A percentile compares a stretch with the other conserved stretches of the same genome.
Evolutionary conservation across 2,113 vertebrate species (phyloP).

Genomic region (Romanogobio albipinnatus): DNA sequence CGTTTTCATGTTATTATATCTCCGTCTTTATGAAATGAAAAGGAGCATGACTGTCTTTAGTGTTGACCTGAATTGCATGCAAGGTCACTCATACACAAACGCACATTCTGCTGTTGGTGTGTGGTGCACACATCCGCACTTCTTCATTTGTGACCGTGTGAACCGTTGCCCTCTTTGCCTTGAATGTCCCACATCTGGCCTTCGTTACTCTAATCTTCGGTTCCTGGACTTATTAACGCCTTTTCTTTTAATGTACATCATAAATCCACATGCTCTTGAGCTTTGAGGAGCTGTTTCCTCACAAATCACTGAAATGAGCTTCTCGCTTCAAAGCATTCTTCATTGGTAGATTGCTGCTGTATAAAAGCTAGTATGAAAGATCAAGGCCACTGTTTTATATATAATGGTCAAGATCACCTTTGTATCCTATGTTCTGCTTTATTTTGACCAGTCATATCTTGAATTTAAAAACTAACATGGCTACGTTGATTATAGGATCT

Average conservation of each 20-base stretch:
- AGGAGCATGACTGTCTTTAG: neutral
- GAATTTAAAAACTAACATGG: too few relatives aligned
- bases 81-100: neutral
- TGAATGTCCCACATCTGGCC: slow-evolving; percentile 60
- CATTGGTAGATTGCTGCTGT: neutral
- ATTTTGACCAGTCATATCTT: neutral
- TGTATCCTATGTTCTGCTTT: neutral
- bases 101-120: neutral
- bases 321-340: slow-evolving; percentile 22
- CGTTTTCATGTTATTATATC: neutral
- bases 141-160: slow-evolving; percentile 28
- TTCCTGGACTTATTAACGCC: slow-evolving; percentile 56
- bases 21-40: neutral
- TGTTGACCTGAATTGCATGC: neutral
- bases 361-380: neutral
- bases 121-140: neutral
- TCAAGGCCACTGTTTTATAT: neutral
- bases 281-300: slow-evolving; percentile 9
- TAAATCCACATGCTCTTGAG: slow-evolving; percentile 52
- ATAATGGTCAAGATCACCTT: neutral
- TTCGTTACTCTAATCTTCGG: slow-evolving; percentile 56
- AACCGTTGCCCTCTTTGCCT: slow-evolving; percentile 45
- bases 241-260: slow-evolving; percentile 48
- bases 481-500: neutral
- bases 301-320: slow-evolving; percentile 3